These are phyloP conservation scores for Panthera tigris DNA, from an alignment of 2,113 vertebrate genomes.

Conservation along the genomic window DNA sequence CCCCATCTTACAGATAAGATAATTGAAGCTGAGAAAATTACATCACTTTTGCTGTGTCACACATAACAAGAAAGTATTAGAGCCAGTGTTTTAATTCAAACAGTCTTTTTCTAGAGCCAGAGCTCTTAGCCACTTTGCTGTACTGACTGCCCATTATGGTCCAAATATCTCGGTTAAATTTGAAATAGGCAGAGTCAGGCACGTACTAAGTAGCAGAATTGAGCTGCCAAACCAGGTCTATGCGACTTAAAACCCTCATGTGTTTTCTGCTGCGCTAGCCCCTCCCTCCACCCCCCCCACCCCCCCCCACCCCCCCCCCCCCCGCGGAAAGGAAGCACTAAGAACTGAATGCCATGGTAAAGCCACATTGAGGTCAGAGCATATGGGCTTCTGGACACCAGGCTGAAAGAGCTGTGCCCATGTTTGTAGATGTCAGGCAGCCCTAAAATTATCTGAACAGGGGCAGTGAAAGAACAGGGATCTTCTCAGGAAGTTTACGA, in stretches of 20 bases:
- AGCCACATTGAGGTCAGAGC: neutral
- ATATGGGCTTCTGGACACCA: neutral
- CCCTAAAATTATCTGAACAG: neutral
- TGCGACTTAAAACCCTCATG: neutral
- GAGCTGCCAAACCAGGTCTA: neutral
- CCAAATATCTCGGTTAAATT: neutral
- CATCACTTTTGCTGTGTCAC: neutral
- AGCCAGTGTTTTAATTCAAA: neutral
- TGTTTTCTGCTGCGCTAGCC: neutral
- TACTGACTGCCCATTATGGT: neutral
- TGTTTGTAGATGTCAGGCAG: neutral
- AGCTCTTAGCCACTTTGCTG: neutral
- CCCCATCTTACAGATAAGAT: neutral
- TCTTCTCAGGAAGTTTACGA: neutral
- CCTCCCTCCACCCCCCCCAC: neutral
- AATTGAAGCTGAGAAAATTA: neutral
- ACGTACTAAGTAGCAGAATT: neutral
- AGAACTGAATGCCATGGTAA: neutral
- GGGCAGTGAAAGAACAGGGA: rapidly evolving
- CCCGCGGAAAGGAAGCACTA: neutral
- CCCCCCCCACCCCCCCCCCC: too few species aligned
- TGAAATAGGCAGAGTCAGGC: neutral
- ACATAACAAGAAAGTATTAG: neutral
- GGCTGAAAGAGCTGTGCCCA: neutral
- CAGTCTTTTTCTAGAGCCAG: neutral